phyloP scores from a whole-genome alignment of 2,888 invertebrate species.

The Boloria euphrosyne region DNA sequence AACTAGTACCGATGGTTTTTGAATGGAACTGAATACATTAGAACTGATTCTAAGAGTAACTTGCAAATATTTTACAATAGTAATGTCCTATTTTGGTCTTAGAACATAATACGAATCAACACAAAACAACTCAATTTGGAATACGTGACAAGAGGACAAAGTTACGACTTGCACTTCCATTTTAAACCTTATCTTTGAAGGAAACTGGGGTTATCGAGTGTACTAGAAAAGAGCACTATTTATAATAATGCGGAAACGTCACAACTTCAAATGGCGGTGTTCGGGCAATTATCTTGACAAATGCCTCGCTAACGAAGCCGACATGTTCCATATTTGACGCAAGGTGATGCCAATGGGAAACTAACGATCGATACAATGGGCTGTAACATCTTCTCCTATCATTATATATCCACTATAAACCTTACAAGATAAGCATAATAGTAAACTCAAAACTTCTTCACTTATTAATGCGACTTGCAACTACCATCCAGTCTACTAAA shows the following conservation, averaged over 20 bases:
- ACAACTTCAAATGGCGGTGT: slow-evolving; percentile 61
- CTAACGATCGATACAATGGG: slow-evolving; percentile 64
- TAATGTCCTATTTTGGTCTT: not conserved
- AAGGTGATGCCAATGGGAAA: slow-evolving; percentile 65
- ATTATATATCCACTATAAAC: too few relatives aligned
- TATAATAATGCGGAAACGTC: slow-evolving; percentile 68
- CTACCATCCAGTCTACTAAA: too few relatives aligned
- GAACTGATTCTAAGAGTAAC: too few relatives aligned
- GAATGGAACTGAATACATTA: too few relatives aligned
- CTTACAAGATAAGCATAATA: too few relatives aligned
- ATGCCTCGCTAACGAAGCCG: slow-evolving; percentile 73
- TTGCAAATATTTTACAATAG: not conserved
- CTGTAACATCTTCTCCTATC: slow-evolving; percentile 43
- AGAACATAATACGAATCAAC: slow-evolving; percentile 42
- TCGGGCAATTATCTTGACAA: slow-evolving; percentile 76
- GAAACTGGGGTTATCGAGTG: slow-evolving; percentile 31
- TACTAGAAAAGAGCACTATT: slow-evolving; percentile 43
- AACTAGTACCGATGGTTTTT: slow-evolving; percentile 22
- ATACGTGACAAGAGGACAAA: slow-evolving; percentile 63
- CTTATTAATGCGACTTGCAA: too few relatives aligned
- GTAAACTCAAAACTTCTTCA: too few relatives aligned
- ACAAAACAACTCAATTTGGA: slow-evolving; percentile 58
- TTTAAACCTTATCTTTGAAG: slow-evolving; percentile 34
- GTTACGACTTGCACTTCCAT: slow-evolving; percentile 51
- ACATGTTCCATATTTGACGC: slow-evolving; percentile 59